Percentiles rank a stretch among this genome's conserved stretches.
phyloP scores from a whole-genome alignment of 2,113 vertebrate genomes.

The Pleuronectes platessa region DNA sequence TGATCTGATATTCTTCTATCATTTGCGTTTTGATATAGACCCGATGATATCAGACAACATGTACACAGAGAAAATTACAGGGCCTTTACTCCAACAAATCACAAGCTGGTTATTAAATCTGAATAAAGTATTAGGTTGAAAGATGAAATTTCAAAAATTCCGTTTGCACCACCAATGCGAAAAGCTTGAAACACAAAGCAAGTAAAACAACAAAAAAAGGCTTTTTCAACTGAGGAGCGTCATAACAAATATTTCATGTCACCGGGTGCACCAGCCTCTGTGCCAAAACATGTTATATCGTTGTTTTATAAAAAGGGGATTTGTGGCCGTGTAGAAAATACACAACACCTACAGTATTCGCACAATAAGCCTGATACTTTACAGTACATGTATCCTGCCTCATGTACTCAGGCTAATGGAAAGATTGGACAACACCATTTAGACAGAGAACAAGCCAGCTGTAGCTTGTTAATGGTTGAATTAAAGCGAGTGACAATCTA shows the following conservation, averaged over 20 bases:
- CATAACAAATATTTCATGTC: neutral
- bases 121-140: too few species aligned
- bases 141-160: neutral
- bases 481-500: constrained; percentile 52
- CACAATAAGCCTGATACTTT: constrained; percentile 21
- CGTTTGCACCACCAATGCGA: neutral
- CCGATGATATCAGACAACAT: too few species aligned
- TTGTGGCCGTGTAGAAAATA: neutral
- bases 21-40: too few species aligned
- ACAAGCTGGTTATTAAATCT: too few species aligned
- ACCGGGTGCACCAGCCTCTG: neutral
- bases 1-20: too few species aligned
- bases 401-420: constrained; percentile 48
- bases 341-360: neutral
- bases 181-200: neutral
- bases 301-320: neutral
- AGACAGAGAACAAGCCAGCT: constrained; percentile 38
- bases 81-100: too few species aligned
- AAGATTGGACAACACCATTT: constrained; percentile 48
- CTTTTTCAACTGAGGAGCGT: neutral
- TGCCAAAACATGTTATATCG: too few species aligned
- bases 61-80: too few species aligned
- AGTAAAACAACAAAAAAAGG: too few species aligned
- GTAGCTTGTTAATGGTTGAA: constrained; percentile 49
- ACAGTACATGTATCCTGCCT: constrained; percentile 18